A percentile compares a stretch with the other conserved stretches of the same genome.
phyloP scores from a whole-genome alignment of 2,797 vertebrate genomes.

The Cephalopachus bancanus region DNA sequence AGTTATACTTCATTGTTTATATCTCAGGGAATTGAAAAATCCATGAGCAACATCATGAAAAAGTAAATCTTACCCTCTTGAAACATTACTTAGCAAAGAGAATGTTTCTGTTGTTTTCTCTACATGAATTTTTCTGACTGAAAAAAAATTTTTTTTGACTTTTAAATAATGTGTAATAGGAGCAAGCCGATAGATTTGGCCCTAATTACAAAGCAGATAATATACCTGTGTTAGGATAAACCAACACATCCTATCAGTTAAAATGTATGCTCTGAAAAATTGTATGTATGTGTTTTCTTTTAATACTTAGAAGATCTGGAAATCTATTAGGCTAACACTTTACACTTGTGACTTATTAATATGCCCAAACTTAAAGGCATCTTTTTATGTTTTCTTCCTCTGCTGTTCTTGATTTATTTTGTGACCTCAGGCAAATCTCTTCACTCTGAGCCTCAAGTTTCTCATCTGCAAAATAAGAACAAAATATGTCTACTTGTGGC shows the following conservation, averaged over 20 bases:
- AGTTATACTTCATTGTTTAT: neutral
- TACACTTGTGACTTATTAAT: constrained; percentile 53
- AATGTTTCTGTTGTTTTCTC: constrained; percentile 44
- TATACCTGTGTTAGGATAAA: constrained; percentile 44
- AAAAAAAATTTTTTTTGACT: constrained; percentile 43
- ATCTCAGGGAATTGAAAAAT: neutral
- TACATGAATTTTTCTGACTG: constrained; percentile 54
- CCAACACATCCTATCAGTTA: constrained; percentile 5
- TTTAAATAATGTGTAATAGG: constrained; percentile 41
- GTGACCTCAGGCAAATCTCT: constrained; percentile 76
- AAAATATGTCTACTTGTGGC: constrained; percentile 71
- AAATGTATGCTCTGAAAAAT: constrained; percentile 28
- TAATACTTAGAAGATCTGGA: constrained; percentile 31
- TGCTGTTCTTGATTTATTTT: constrained; percentile 74
- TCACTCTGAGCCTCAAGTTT: constrained; percentile 75
- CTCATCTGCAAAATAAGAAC: constrained; percentile 77
- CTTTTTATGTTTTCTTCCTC: constrained; percentile 70
- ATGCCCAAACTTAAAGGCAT: constrained; percentile 40
- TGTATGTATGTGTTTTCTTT: neutral
- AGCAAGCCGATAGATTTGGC: constrained; percentile 20
- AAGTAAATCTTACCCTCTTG: constrained; percentile 28
- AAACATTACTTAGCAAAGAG: constrained; percentile 25
- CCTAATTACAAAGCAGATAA: constrained; percentile 20
- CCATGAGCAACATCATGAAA: neutral
- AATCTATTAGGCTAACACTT: constrained; percentile 41